A percentile compares a stretch with the other conserved stretches of the same genome.
Evolutionary conservation across 1,140 invertebrate species (phyloP).

Genomic region (Andricus grossulariae): DNA sequence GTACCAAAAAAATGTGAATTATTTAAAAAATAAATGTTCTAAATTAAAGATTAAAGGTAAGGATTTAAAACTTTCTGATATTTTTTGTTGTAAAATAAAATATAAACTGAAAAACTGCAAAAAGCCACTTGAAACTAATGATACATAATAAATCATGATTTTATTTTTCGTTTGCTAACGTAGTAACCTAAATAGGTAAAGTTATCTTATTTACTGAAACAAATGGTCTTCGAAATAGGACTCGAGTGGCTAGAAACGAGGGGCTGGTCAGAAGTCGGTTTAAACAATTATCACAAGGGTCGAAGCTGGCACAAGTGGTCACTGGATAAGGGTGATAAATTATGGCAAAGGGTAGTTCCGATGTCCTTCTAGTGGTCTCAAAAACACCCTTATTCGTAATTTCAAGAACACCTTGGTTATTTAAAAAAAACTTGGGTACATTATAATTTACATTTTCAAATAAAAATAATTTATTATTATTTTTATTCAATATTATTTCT

Average conservation of each 20-base stretch:
- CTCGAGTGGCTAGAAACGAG: constrained; percentile 61
- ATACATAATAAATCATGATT: background rate
- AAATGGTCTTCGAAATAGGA: constrained; percentile 58
- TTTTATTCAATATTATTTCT: too few relatives aligned
- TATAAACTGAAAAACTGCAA: too few relatives aligned
- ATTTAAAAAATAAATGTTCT: too few relatives aligned
- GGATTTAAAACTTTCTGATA: too few relatives aligned
- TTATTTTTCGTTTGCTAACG: background rate
- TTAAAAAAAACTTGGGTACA: constrained; percentile 49
- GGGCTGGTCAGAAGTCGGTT: constrained; percentile 71
- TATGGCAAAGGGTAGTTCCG: constrained; percentile 65
- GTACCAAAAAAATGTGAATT: too few relatives aligned
- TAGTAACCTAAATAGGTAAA: constrained; percentile 39
- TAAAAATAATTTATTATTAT: background rate
- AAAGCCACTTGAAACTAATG: too few relatives aligned
- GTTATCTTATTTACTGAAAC: constrained; percentile 55
- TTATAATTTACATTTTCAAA: background rate
- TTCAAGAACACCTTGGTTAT: constrained; percentile 46
- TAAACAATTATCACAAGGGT: constrained; percentile 76
- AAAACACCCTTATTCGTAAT: constrained; percentile 45
- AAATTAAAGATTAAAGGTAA: too few relatives aligned
- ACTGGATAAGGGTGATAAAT: constrained; percentile 68
- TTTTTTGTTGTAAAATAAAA: too few relatives aligned
- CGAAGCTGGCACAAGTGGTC: constrained; percentile 63
- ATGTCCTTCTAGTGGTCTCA: constrained; percentile 55